These are phyloP conservation scores for Coptotermes formosanus DNA, from an alignment of 1,140 invertebrate genomes.

Conservation along the genomic window DNA sequence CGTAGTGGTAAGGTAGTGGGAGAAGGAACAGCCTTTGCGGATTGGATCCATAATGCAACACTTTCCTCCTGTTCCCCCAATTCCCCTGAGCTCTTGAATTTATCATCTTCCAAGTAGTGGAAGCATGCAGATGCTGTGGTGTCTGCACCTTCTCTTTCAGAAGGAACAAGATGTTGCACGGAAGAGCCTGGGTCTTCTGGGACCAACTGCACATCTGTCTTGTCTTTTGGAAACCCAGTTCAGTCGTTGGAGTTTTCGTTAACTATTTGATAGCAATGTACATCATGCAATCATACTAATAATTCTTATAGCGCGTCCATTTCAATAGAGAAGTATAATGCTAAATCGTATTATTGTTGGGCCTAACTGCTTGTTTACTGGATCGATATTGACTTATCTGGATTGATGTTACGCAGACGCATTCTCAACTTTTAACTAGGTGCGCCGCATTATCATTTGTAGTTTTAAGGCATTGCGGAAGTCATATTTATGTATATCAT, in stretches of 20 bases:
- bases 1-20: not conserved
- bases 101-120: not conserved
- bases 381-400: not conserved
- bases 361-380: not conserved
- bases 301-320: not conserved
- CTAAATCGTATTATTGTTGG: too few species aligned
- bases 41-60: conserved; percentile 18
- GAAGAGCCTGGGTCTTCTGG: not conserved
- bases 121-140: not conserved
- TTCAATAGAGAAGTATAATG: not conserved
- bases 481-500: too few species aligned
- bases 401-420: too few species aligned
- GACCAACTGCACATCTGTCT: not conserved
- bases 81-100: conserved; percentile 3
- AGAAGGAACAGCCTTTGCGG: conserved; percentile 13
- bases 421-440: too few species aligned
- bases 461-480: too few species aligned
- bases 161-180: not conserved
- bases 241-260: not conserved
- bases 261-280: not conserved
- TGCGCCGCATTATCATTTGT: too few species aligned
- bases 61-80: conserved; percentile 3
- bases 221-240: not conserved
- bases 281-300: not conserved
- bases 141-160: conserved; percentile 2